phyloP scores from a whole-genome alignment of 2,797 vertebrate genomes.

The Galago senegalensis region DNA sequence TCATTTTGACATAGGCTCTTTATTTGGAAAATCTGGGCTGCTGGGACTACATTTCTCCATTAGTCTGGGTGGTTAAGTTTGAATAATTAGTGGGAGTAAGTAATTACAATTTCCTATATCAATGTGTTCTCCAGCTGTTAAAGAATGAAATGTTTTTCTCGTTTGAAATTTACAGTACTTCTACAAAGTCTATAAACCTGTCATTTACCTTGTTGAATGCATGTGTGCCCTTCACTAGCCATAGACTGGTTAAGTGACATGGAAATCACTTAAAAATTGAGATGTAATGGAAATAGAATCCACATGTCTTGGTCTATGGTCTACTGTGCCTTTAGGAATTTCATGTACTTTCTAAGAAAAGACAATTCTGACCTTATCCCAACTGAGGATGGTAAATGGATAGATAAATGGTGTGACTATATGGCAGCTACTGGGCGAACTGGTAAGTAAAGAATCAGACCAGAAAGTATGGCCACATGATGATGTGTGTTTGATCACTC shows the following conservation, averaged over 20 bases:
- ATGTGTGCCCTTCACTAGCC: neutral
- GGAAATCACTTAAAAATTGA: conserved; percentile 2
- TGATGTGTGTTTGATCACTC: neutral
- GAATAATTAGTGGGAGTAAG: neutral
- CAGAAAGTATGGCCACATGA: neutral
- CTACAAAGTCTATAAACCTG: neutral
- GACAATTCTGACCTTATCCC: neutral
- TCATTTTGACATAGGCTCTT: neutral
- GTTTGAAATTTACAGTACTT: conserved; percentile 23
- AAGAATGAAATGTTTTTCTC: neutral
- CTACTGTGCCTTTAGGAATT: neutral
- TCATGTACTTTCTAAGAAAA: neutral
- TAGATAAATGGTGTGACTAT: neutral
- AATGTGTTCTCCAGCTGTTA: neutral
- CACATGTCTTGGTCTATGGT: neutral
- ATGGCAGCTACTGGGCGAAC: neutral
- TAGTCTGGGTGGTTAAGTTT: neutral
- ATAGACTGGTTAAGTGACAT: neutral
- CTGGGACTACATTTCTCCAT: neutral
- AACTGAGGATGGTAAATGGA: neutral
- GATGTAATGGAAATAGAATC: neutral
- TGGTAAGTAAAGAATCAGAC: neutral
- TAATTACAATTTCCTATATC: neutral
- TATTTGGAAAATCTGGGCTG: neutral
- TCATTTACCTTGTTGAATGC: neutral